A percentile compares a stretch with the other conserved stretches of the same genome.
phyloP scores from a whole-genome alignment of 2,797 vertebrate species.

The Jordanella pulchra region DNA sequence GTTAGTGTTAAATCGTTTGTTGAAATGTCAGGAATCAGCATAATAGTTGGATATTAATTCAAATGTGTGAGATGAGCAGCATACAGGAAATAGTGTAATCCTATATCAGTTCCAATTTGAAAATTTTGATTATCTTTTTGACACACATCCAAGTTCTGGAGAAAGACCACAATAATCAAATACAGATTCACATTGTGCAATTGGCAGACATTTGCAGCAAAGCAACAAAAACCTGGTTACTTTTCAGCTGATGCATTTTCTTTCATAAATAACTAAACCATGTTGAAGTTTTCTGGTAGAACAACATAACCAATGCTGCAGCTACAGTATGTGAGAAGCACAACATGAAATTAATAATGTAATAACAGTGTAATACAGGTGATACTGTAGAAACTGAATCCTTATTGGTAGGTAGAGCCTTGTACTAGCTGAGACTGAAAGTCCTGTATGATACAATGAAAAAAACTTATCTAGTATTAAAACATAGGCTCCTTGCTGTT shows the following conservation, averaged over 20 bases:
- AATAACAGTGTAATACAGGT: slow-evolving; percentile 33
- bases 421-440: slow-evolving; percentile 44
- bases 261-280: neutral
- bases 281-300: neutral
- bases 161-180: no score
- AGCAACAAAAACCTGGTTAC: no score
- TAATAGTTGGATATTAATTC: no score
- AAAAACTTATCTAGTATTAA: slow-evolving; percentile 71
- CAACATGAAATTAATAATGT: slow-evolving; percentile 22
- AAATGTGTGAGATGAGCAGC: no score
- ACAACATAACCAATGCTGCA: slow-evolving; percentile 8
- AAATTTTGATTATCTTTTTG: no score
- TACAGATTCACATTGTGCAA: no score
- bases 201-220: no score
- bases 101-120: no score
- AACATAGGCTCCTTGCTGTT: slow-evolving; percentile 39
- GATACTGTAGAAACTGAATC: slow-evolving; percentile 9
- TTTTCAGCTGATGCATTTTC: neutral
- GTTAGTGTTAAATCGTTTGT: no score
- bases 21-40: no score
- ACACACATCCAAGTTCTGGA: no score
- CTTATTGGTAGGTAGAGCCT: slow-evolving; percentile 25
- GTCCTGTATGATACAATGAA: slow-evolving; percentile 28
- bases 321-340: slow-evolving; percentile 18
- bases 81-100: no score